Evolutionary conservation across 2,113 vertebrate genomes (phyloP).

Genomic region (Ondatra zibethicus): DNA sequence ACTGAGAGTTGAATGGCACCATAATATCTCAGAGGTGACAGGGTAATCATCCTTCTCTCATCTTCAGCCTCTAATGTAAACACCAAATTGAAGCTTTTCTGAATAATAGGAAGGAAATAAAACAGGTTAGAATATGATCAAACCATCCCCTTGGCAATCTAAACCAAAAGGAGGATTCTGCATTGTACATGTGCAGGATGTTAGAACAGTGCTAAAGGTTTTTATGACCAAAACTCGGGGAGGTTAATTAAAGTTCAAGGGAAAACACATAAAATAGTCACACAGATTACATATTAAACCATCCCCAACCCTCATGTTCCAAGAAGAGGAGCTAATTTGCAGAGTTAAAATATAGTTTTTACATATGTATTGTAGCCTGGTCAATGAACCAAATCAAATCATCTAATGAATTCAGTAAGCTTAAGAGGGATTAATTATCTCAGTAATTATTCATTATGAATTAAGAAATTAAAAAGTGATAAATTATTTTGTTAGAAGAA

Average conservation of each 20-base stretch:
- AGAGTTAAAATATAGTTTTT: constrained; percentile 45
- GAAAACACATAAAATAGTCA: constrained; percentile 26
- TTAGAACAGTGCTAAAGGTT: neutral
- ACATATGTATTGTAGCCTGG: neutral
- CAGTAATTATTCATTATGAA: constrained; percentile 60
- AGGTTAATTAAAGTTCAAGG: neutral
- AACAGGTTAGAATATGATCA: neutral
- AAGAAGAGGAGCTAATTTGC: neutral
- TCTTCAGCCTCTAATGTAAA: neutral
- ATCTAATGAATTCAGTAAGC: constrained; percentile 41
- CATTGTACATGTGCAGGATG: neutral
- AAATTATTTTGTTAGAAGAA: constrained; percentile 62
- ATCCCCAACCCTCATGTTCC: neutral
- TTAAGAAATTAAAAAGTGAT: constrained; percentile 66
- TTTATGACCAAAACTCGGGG: neutral
- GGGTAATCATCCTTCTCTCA: neutral
- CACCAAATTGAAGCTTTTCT: neutral
- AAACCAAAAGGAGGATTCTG: neutral
- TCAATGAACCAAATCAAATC: constrained; percentile 60
- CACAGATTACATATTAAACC: neutral
- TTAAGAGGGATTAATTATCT: constrained; percentile 68
- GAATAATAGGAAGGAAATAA: neutral
- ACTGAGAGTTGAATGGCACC: neutral
- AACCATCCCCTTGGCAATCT: neutral
- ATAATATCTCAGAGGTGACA: neutral